Base-by-base conservation (phyloP, 2,797 vertebrate species). In the Sebastiscus albofasciatus region DNA sequence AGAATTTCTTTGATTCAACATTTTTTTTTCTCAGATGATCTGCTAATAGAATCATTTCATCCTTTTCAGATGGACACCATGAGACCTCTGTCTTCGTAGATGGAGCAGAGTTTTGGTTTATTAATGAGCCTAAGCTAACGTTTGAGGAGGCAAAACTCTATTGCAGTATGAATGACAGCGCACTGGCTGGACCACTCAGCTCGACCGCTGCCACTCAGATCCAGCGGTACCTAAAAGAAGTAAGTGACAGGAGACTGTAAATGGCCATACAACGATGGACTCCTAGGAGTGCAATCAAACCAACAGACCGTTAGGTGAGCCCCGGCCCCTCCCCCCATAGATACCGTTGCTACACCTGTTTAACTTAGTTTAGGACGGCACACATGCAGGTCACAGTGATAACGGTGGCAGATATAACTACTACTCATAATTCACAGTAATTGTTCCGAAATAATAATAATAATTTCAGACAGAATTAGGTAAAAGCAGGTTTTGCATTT, bases 51-150 rank as follows among this genome's bases (percentile, higher is more conserved):
- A 22, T 7, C 0, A 54, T 46, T 27, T 55, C 7, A 14, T 61
- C 22, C 52, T 12, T 86, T 90, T 52, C 83, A 96, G 96, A 39
- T 26, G 94, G 94, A 2, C 93, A 97, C 92, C 96, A 98, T 75
- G 89, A 96, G 39, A 87, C 95, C 2, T 96, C 97, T 0, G 59
- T 97, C 82, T 94, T 98, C 79, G 71, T 98, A 69, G 98, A 98
- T 76, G 95, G 94, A 66, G 91, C 95, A 26, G 98, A 99, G 95
- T 98, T 97, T 80, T 99, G 98, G 98, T 98, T 99, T 89, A 94
- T 99, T 59, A 77, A 83, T 1, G 89, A 97, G 39, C 95, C 94
- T 13, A 90, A 64, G 58, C 92, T 99, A 36, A 94, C 83, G 68
- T 97, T 94, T 72, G 95, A 97, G 81, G 97, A 98, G 92, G 98